phyloP scores from a whole-genome alignment of 1,140 invertebrate species.

The Tetraneura akinire region DNA sequence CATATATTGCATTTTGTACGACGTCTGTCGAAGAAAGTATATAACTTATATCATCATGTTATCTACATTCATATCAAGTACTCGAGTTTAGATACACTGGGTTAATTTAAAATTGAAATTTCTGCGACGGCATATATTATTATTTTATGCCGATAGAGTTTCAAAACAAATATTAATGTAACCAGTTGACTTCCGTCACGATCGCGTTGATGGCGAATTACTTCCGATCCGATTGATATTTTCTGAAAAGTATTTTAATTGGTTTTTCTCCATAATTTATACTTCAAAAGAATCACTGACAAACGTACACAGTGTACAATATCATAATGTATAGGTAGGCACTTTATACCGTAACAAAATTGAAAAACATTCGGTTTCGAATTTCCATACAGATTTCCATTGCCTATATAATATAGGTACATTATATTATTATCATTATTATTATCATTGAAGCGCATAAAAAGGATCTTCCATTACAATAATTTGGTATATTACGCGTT shows the following conservation, averaged over 20 bases:
- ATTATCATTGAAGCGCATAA: too few species aligned
- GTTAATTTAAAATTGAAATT: conserved; percentile 17
- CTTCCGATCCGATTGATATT: neutral
- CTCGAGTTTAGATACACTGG: neutral
- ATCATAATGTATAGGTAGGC: too few species aligned
- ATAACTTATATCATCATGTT: too few species aligned
- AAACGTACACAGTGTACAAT: too few species aligned
- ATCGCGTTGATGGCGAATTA: neutral
- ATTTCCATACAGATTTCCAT: too few species aligned
- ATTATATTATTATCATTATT: too few species aligned
- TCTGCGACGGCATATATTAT: too few species aligned
- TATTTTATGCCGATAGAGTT: neutral
- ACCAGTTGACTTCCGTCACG: neutral
- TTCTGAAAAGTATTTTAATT: neutral
- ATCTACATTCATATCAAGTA: neutral
- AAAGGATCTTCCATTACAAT: too few species aligned
- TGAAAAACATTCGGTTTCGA: too few species aligned
- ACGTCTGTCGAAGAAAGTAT: neutral
- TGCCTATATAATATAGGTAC: too few species aligned
- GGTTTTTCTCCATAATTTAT: neutral
- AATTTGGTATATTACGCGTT: too few species aligned
- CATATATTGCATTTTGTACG: neutral
- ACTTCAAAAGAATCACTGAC: neutral
- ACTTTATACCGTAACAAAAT: too few species aligned
- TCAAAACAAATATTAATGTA: neutral